A percentile compares a stretch with the other conserved stretches of the same genome.
phyloP scores from a whole-genome alignment of 2,888 invertebrate genomes.

The Mesochorus sp. region DNA sequence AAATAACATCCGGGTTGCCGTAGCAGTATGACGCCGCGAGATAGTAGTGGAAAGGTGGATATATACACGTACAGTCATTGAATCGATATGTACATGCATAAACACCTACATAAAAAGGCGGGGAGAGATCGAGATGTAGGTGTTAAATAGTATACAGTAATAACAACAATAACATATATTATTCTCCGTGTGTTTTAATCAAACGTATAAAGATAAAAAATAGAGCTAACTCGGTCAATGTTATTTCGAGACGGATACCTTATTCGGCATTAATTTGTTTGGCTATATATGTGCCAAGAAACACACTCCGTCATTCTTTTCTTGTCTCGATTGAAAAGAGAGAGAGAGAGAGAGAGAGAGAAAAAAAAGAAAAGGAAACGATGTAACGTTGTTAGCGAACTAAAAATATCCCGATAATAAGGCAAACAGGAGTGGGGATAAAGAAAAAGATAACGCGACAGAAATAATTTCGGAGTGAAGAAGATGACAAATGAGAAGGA shows the following conservation, averaged over 20 bases:
- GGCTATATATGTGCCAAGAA: background rate
- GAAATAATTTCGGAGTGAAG: conserved; percentile 2
- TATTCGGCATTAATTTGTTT: conserved; percentile 31
- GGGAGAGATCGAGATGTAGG: conserved; percentile 12
- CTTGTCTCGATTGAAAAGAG: too few species aligned
- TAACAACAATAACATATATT: too few species aligned
- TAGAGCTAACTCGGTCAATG: conserved; percentile 15
- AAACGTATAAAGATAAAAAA: conserved; percentile 19
- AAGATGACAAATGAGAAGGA: background rate
- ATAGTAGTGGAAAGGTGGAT: conserved; percentile 23
- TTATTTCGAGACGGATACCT: conserved; percentile 22
- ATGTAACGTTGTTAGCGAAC: background rate
- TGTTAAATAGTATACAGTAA: conserved; percentile 10
- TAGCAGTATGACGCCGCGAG: conserved; percentile 32
- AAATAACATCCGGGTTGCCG: conserved; percentile 60
- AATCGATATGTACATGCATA: background rate
- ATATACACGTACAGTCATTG: background rate
- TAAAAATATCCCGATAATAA: conserved; percentile 46
- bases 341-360: too few species aligned
- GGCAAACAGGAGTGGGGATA: background rate
- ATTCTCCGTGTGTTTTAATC: conserved; percentile 15
- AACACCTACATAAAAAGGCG: background rate
- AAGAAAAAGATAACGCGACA: background rate
- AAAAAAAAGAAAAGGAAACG: too few species aligned
- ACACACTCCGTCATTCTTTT: background rate